Conservation (phyloP, 2,797 vertebrate genomes). For the Periophthalmus magnuspinnatus region DNA sequence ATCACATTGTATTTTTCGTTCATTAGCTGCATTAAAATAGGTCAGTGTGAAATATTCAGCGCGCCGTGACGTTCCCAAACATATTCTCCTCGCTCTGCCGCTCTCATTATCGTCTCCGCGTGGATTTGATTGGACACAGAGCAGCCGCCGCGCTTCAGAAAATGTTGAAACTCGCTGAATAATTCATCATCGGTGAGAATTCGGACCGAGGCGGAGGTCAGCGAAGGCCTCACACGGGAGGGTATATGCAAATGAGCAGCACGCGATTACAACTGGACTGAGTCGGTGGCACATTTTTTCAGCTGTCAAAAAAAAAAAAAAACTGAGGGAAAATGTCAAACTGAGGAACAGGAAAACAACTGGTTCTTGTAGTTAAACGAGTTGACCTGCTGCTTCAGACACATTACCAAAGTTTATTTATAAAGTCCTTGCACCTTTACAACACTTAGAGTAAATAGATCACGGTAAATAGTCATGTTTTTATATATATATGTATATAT, state of each 20-base stretch:
- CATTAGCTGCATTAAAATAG: not conserved
- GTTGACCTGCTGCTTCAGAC: too few relatives aligned
- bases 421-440: too few relatives aligned
- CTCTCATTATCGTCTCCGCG: slow-evolving; percentile 30
- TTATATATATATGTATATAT: too few relatives aligned
- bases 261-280: slow-evolving; percentile 13
- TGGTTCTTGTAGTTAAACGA: too few relatives aligned
- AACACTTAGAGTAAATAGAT: too few relatives aligned
- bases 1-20: not conserved
- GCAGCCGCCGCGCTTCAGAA: slow-evolving; percentile 50
- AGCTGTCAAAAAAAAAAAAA: slow-evolving; percentile 44
- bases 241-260: not conserved
- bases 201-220: not conserved
- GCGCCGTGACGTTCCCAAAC: slow-evolving; percentile 1
- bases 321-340: slow-evolving; percentile 26
- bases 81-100: slow-evolving; percentile 2
- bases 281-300: slow-evolving; percentile 17
- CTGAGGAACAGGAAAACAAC: not conserved
- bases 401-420: too few relatives aligned
- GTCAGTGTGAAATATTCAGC: not conserved
- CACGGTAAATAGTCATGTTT: too few relatives aligned
- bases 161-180: slow-evolving; percentile 58
- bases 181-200: slow-evolving; percentile 55
- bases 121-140: slow-evolving; percentile 40
- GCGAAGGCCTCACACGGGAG: slow-evolving; percentile 15